phyloP scores from a whole-genome alignment of 2,113 vertebrate genomes.

The Gadus chalcogrammus region DNA sequence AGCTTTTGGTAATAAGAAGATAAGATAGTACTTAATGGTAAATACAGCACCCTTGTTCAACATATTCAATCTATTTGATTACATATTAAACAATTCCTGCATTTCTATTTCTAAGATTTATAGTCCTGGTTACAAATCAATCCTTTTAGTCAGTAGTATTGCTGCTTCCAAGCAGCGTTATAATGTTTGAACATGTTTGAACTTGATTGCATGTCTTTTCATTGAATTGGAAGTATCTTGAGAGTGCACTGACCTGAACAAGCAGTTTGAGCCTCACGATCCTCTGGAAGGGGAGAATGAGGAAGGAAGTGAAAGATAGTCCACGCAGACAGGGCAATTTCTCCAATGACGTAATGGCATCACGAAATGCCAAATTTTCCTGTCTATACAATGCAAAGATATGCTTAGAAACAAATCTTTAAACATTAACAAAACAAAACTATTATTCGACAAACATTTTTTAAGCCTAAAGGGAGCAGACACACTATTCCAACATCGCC shows the following conservation, averaged over 20 bases:
- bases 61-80: no score
- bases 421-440: neutral
- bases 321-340: conserved; percentile 85
- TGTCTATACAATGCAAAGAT: conserved; percentile 70
- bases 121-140: no score
- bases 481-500: no score
- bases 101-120: no score
- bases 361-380: conserved; percentile 86
- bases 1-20: no score
- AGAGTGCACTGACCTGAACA: conserved; percentile 78
- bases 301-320: conserved; percentile 92
- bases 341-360: conserved; percentile 83
- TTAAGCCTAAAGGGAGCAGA: no score
- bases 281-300: conserved; percentile 95
- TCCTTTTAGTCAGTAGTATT: no score
- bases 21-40: no score
- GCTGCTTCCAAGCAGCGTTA: no score
- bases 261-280: conserved; percentile 95
- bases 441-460: no score
- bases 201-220: neutral
- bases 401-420: neutral
- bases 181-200: neutral
- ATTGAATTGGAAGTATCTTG: neutral
- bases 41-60: no score
- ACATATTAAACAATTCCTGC: no score